These are phyloP conservation scores for Channa striata DNA, from an alignment of 2,797 vertebrate genomes.

Conservation along the genomic window DNA sequence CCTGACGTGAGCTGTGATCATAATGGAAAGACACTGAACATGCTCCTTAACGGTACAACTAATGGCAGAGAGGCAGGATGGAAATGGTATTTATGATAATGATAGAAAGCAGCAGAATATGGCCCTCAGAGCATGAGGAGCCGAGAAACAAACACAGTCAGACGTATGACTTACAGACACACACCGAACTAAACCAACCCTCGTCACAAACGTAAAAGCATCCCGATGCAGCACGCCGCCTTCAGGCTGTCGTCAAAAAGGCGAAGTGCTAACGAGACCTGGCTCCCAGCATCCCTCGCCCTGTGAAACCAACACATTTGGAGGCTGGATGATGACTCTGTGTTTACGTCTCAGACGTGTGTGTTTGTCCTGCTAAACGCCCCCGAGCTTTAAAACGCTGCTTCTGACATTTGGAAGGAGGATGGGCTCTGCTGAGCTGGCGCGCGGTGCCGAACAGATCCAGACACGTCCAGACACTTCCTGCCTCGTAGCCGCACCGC, in stretches of 20 bases:
- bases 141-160: conserved; percentile 23
- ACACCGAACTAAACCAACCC: conserved; percentile 24
- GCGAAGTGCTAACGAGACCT: conserved; percentile 61
- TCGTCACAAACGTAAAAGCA: conserved; percentile 7
- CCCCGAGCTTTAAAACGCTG: conserved; percentile 50
- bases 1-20: not conserved
- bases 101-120: conserved; percentile 24
- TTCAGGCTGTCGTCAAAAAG: conserved; percentile 54
- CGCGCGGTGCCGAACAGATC: conserved; percentile 21
- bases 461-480: conserved; percentile 42
- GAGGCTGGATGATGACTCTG: conserved; percentile 44
- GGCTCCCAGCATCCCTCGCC: conserved; percentile 69
- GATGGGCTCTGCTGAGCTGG: conserved; percentile 25
- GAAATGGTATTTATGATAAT: conserved; percentile 29
- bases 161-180: conserved; percentile 3
- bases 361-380: conserved; percentile 54
- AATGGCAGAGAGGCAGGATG: conserved; percentile 11
- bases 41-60: not conserved
- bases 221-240: conserved; percentile 3
- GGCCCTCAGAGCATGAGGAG: conserved; percentile 13
- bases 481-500: conserved; percentile 8
- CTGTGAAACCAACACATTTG: conserved; percentile 57
- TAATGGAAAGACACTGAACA: not conserved
- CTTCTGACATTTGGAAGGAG: conserved; percentile 60
- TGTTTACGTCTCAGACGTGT: conserved; percentile 17